Evolutionary conservation across 2,113 vertebrate species (phyloP).

Genomic region (Merops nubicus): DNA sequence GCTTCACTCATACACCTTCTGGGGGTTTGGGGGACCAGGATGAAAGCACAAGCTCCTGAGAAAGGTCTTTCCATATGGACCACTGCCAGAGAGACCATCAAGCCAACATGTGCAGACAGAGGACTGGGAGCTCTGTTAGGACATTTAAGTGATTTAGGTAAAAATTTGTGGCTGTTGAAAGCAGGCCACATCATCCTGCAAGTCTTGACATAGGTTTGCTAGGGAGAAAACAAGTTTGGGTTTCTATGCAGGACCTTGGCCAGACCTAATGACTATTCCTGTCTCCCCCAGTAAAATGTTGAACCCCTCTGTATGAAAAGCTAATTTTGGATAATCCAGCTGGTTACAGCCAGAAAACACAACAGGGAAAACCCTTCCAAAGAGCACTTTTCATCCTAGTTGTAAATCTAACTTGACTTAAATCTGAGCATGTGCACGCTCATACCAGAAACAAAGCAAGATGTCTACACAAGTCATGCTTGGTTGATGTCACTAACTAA

Average conservation of each 20-base stretch:
- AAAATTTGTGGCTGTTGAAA: background rate
- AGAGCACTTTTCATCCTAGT: background rate
- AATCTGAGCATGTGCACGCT: background rate
- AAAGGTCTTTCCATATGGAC: background rate
- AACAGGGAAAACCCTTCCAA: background rate
- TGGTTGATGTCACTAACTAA: background rate
- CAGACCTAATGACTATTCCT: background rate
- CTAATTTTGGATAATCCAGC: background rate
- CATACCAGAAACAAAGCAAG: background rate
- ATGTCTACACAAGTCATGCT: background rate
- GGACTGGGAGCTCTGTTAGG: rapidly evolving
- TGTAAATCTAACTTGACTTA: background rate
- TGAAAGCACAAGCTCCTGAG: background rate
- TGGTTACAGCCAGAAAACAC: background rate
- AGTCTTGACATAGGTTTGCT: background rate
- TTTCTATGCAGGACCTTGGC: background rate
- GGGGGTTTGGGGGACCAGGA: background rate
- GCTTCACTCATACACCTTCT: background rate
- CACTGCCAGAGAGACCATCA: background rate
- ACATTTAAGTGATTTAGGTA: background rate
- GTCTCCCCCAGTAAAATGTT: background rate
- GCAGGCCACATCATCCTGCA: rapidly evolving
- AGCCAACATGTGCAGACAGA: rapidly evolving
- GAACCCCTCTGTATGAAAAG: no score
- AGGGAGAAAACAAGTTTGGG: background rate